These are phyloP conservation scores for Pogona vitticeps DNA, from an alignment of 2,113 vertebrate species.

Conservation along the genomic window DNA sequence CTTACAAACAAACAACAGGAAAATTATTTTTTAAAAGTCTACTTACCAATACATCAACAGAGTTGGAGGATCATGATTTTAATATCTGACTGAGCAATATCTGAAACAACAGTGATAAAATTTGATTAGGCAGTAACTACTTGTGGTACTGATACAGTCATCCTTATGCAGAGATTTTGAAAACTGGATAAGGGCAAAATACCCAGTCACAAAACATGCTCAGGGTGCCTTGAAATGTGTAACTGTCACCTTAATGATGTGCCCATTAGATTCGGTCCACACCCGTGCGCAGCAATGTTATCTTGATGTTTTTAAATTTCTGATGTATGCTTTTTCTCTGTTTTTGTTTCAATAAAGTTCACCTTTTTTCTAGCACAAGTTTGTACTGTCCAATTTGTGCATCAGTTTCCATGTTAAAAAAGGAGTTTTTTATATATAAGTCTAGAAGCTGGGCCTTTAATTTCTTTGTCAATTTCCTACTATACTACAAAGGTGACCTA, in stretches of 20 bases:
- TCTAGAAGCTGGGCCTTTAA: no score
- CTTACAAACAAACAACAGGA: not conserved
- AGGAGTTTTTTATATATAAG: no score
- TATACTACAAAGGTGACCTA: no score
- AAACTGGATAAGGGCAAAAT: not conserved
- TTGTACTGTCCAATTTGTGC: not conserved
- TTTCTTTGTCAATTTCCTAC: no score
- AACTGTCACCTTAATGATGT: not conserved
- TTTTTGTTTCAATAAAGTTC: not conserved
- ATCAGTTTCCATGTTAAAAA: not conserved
- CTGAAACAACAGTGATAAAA: not conserved
- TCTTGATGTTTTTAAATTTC: not conserved
- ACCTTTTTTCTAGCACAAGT: not conserved
- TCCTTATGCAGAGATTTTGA: not conserved
- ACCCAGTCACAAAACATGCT: not conserved
- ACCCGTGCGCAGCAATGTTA: no score
- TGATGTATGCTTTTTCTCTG: not conserved
- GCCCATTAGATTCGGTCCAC: not conserved
- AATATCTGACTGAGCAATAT: not conserved
- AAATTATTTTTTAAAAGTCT: not conserved
- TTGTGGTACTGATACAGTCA: not conserved
- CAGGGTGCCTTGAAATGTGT: not conserved
- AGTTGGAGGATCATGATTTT: conserved; percentile 15
- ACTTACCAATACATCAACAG: conserved; percentile 19
- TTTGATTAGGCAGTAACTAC: conserved; percentile 12